Evolutionary conservation across 2,113 vertebrate genomes (phyloP), one percentile per base, ranked within the genome.

Genomic region (Leptobrachium ailaonicum): DNA sequence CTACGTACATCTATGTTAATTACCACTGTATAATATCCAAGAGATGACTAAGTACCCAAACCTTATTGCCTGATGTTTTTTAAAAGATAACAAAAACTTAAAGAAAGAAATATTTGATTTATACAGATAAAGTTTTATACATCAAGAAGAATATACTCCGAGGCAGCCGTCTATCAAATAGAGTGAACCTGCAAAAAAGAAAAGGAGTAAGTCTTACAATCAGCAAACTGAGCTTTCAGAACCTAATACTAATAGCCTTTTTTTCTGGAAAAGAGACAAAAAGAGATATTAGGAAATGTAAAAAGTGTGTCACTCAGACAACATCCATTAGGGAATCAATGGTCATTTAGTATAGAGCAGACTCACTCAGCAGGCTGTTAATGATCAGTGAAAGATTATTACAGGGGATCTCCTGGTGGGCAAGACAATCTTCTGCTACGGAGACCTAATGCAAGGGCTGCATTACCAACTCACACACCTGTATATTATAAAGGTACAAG

Each of bases 291-390:
- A 75, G 8, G 79, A 12, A 2, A 80, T 74, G 50, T 77, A 79
- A 64, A 58, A 77, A 54, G 13, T 71, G 76, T 58, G 68, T 56
- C 80, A 58, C 44, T 41, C 77, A 79, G 79, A 56, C 80, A 86
- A 82, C 4, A 77, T 62, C 41, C 76, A 54, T 87, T 82, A 79
- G 66, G 60, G 76, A 79, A 80, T 86, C 84, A 71, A 76, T 60
- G 73, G 75, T 63, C 82, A 86, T 82, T 83, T 82, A 66, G 1
- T 45, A 73, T 50, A 77, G 81, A 82, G 50, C 44, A 72, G 41
- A 76, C 63, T 84, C 83, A 74, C 77, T 64, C 82, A 85, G 85
- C 78, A 78, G 83, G 74, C 50, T 82, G 79, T 79, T 84, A 84
- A 78, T 53, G 75, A 78, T 66, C 70, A 85, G 47, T 41, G 45